Conservation (phyloP, 2,113 vertebrate genomes). For the Hyla sarda region DNA sequence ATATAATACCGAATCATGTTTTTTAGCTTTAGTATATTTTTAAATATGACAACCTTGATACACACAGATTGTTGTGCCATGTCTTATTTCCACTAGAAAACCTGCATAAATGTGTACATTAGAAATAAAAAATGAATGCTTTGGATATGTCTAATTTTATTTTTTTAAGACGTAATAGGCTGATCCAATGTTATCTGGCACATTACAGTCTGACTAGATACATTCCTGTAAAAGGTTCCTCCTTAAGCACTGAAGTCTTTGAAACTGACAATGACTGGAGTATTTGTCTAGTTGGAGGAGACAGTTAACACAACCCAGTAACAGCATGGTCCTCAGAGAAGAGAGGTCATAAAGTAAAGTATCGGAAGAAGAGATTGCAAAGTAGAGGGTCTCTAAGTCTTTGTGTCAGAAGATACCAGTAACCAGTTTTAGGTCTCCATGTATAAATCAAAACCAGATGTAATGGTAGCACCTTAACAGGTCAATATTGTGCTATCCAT, state of each 20-base stretch:
- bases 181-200: background rate
- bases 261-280: constrained; percentile 30
- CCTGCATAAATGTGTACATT: background rate
- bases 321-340: constrained; percentile 19
- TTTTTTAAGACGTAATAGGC: background rate
- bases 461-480: background rate
- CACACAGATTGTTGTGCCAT: background rate
- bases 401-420: constrained; percentile 3
- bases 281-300: constrained; percentile 12
- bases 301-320: constrained; percentile 40
- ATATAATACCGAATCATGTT: too few relatives aligned
- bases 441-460: background rate
- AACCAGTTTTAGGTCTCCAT: background rate
- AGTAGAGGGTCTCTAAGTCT: background rate
- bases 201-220: constrained; percentile 1
- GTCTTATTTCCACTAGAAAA: background rate
- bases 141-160: background rate
- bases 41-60: background rate
- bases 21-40: too few relatives aligned
- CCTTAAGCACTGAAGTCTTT: background rate
- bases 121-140: background rate
- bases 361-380: constrained; percentile 14
- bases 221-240: background rate
- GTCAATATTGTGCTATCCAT: background rate
- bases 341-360: constrained; percentile 8